These are phyloP conservation scores for Lucilia sericata DNA, from an alignment of 1,140 invertebrate species.

Conservation along the genomic window DNA sequence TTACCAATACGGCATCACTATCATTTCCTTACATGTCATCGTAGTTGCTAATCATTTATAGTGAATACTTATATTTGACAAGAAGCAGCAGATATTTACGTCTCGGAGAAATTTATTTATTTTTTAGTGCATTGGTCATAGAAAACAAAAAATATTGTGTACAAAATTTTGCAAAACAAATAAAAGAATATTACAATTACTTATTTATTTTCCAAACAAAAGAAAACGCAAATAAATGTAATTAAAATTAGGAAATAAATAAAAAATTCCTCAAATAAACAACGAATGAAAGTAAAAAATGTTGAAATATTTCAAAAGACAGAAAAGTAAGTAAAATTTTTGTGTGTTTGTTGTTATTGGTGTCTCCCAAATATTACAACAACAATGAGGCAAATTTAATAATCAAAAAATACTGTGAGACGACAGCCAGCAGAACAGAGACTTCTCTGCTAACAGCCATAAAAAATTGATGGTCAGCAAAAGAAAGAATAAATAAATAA, in stretches of 20 bases:
- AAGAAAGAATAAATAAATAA: conserved; percentile 23
- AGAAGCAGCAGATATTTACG: conserved; percentile 16
- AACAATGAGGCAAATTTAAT: conserved; percentile 17
- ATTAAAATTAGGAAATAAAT: not conserved
- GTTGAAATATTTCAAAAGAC: conserved; percentile 65
- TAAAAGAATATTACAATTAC: not conserved
- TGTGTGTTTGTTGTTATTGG: not conserved
- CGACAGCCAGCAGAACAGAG: no score
- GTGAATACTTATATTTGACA: not conserved
- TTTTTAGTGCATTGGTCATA: conserved; percentile 18
- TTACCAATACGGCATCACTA: not conserved
- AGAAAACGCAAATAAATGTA: conserved; percentile 5
- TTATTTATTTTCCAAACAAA: not conserved
- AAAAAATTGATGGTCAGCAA: conserved; percentile 43
- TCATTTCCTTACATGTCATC: not conserved
- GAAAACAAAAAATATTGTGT: not conserved
- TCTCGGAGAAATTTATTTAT: conserved; percentile 6
- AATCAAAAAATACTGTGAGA: conserved; percentile 41
- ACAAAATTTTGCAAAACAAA: conserved; percentile 32
- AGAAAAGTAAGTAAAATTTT: conserved; percentile 57
- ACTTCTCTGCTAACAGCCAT: no score
- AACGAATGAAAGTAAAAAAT: conserved; percentile 57
- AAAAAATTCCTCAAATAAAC: not conserved
- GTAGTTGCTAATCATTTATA: not conserved
- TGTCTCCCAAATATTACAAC: conserved; percentile 5